Conservation (phyloP, 2,888 invertebrate genomes). For the Xanthia togata region DNA sequence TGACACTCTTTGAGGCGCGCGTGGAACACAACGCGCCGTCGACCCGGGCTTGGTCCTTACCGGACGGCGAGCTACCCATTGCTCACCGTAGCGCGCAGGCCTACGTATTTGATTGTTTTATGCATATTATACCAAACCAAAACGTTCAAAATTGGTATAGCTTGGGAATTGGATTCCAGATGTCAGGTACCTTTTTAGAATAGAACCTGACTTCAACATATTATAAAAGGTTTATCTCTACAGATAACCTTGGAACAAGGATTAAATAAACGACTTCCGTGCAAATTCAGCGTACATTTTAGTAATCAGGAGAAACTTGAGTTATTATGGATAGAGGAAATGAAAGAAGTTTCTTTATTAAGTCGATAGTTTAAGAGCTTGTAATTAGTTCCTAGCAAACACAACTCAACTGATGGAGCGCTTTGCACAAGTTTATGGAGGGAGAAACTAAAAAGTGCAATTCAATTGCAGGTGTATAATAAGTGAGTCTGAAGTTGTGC, state of each 20-base stretch:
- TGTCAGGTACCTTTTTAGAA: no score
- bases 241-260: not conserved
- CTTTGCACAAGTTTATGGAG: conserved; percentile 18
- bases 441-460: not conserved
- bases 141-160: not conserved
- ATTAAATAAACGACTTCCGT: not conserved
- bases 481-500: not conserved
- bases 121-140: no score
- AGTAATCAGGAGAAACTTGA: not conserved
- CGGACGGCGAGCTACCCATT: no score
- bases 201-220: no score
- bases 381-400: conserved; percentile 30
- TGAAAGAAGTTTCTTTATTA: conserved; percentile 37
- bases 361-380: conserved; percentile 27
- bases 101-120: no score
- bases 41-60: no score
- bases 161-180: not conserved
- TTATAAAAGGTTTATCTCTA: no score
- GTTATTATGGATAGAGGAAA: conserved; percentile 25
- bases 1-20: no score
- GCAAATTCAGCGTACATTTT: conserved; percentile 14
- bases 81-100: no score
- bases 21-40: no score
- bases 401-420: not conserved
- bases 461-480: not conserved